A percentile compares a stretch with the other conserved stretches of the same genome.
These are phyloP conservation scores for Scaptomyza flava DNA, from an alignment of 2,888 invertebrate genomes.

Conservation along the genomic window DNA sequence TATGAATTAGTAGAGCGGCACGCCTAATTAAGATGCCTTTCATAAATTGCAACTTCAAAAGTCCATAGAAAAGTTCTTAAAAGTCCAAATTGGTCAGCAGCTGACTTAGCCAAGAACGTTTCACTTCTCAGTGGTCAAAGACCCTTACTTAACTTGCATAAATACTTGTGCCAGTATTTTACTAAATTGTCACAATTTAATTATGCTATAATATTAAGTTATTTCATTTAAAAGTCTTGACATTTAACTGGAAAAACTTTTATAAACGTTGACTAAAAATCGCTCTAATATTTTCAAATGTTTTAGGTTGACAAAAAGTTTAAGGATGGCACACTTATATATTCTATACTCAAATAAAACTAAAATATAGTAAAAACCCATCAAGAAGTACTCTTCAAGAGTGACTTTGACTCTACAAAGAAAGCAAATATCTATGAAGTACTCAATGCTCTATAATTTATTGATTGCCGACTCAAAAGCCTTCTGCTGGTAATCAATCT, in stretches of 20 bases:
- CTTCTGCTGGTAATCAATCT: conserved; percentile 18
- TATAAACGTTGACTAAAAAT: neutral
- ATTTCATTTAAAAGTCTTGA: neutral
- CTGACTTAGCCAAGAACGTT: neutral
- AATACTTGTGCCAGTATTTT: neutral
- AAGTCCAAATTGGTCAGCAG: conserved; percentile 9
- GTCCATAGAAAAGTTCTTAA: conserved; percentile 20
- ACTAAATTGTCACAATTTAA: neutral
- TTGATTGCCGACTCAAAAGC: conserved; percentile 5
- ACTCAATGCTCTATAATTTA: neutral
- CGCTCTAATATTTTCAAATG: no score
- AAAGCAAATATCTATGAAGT: neutral
- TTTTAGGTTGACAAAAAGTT: neutral
- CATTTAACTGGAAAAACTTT: neutral
- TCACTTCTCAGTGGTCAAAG: neutral
- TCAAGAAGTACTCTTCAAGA: no score
- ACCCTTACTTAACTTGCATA: neutral
- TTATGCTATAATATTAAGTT: neutral
- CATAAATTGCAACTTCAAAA: conserved; percentile 34
- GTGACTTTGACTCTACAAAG: no score
- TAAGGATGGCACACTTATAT: neutral
- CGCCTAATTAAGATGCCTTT: conserved; percentile 44
- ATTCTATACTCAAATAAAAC: no score
- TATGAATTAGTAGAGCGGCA: conserved; percentile 55
- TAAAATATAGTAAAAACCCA: no score